Evolutionary conservation across 2,113 vertebrate genomes (phyloP), one percentile per base, ranked within the genome.

Genomic region (Engraulis encrasicolus): DNA sequence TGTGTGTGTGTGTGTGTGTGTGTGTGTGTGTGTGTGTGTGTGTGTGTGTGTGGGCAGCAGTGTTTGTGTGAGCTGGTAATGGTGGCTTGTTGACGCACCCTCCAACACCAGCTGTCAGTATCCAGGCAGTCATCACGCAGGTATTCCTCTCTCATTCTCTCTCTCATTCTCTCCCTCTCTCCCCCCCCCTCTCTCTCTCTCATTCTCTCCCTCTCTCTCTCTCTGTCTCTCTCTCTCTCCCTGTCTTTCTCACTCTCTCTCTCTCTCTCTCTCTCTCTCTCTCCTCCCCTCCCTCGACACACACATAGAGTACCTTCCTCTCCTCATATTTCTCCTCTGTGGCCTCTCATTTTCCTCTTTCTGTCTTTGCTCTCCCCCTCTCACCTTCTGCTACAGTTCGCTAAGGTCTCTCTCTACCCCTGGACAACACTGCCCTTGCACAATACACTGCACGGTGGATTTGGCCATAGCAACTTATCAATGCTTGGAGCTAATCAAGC

Each of bases 81-180:
- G 5, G 38, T 2, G 14, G 0, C 18, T 50, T 84, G 78, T 81
- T 12, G 50, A 11, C 34, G 37, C 34, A 48, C 17, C 14, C 3
- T 6, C 0, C 0, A 97, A 95, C 94, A 93, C 84, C 93, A 89
- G 93, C 93, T 78, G 87, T 66, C 78, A 95, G 92, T 27, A 93
- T 82, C 84, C 94, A 94, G 91, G 90, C 92, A 84, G n/a, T 14
- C 7, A 23, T 61, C 27, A 14, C 12, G 9, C 58, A 66, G 58
- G 58, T 66, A 31, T 74, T 52, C 4, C 78, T n/a, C 78, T 27
- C 31, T 2, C 0, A 50, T 54, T 38, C 83, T 86, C 49, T 81
- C 50, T 87, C 87, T 15, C 48, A 31, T 49, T 58, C 1, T 18
- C 61, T 54, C 20, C 34, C 31, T 27, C 6, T 45, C 38, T 31